Conservation (phyloP, 1,140 invertebrate species). For the Caenorhabditis briggsae region DNA sequence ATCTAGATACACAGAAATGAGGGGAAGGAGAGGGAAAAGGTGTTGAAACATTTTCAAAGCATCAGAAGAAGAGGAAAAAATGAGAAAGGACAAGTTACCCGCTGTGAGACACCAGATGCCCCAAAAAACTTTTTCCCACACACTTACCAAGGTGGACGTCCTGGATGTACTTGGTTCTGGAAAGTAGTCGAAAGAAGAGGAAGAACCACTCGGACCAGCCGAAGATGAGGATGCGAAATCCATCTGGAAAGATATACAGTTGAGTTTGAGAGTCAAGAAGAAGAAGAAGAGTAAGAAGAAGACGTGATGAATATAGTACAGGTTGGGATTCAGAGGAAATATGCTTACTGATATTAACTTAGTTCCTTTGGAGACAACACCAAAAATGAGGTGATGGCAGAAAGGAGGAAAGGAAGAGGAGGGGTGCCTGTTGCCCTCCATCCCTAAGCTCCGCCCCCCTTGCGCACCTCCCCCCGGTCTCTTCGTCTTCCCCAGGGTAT, state of each 20-base stretch:
- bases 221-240: conserved; percentile 16
- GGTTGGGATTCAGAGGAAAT: neutral
- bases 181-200: neutral
- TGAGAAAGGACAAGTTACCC: conserved; percentile 37
- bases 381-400: conserved; percentile 30
- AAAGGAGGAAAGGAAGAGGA: neutral
- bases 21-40: conserved; percentile 26
- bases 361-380: neutral
- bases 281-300: neutral
- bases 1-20: conserved; percentile 1
- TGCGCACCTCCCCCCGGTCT: neutral
- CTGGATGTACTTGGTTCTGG: conserved; percentile 4
- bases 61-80: neutral
- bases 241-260: neutral
- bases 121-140: neutral
- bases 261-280: neutral
- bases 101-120: neutral
- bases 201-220: conserved; percentile 37
- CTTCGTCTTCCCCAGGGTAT: neutral
- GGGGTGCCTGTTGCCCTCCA: conserved; percentile 15
- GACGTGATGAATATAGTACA: neutral
- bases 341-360: neutral
- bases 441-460: neutral
- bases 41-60: conserved; percentile 30
- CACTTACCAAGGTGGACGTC: conserved; percentile 6